phyloP scores from a whole-genome alignment of 1,140 invertebrate species.

The Hyposmocoma kahamanoa region DNA sequence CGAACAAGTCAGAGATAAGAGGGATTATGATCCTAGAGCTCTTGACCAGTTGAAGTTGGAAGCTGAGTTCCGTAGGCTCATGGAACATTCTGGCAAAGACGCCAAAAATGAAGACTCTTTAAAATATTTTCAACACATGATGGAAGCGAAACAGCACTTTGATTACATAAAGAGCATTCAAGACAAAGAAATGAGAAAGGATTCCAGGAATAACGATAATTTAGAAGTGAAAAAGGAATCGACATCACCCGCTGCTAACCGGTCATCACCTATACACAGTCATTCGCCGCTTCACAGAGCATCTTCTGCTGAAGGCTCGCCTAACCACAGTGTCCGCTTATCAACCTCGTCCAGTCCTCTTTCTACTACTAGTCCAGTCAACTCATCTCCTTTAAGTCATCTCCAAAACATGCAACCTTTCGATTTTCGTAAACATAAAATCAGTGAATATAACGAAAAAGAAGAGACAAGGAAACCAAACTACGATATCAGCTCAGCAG shows the following conservation, averaged over 20 bases:
- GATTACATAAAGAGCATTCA: constrained; percentile 48
- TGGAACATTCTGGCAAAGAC: constrained; percentile 55
- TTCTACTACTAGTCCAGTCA: constrained; percentile 72
- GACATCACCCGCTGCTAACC: constrained; percentile 31
- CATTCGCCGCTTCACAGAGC: constrained; percentile 39
- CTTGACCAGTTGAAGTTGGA: constrained; percentile 63
- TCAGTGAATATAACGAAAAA: constrained; percentile 39
- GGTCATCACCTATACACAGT: constrained; percentile 28
- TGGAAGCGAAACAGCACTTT: constrained; percentile 54
- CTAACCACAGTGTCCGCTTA: constrained; percentile 40
- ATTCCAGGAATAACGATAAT: constrained; percentile 20
- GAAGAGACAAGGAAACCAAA: constrained; percentile 56
- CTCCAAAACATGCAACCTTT: constrained; percentile 97
- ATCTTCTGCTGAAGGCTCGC: constrained; percentile 48
- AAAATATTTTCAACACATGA: constrained; percentile 66
- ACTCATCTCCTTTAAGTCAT: constrained; percentile 87
- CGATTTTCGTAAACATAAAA: constrained; percentile 84
- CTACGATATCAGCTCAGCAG: constrained; percentile 62
- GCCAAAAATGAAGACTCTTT: constrained; percentile 56
- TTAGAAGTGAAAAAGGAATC: constrained; percentile 40
- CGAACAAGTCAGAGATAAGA: constrained; percentile 30
- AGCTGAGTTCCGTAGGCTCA: constrained; percentile 64
- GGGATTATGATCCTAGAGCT: constrained; percentile 42
- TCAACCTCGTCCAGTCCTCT: constrained; percentile 64
- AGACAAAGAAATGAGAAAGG: constrained; percentile 37